Percentiles rank a stretch among this genome's conserved stretches.
Conservation (phyloP, 2,888 invertebrate genomes). For the Amiota minor region DNA sequence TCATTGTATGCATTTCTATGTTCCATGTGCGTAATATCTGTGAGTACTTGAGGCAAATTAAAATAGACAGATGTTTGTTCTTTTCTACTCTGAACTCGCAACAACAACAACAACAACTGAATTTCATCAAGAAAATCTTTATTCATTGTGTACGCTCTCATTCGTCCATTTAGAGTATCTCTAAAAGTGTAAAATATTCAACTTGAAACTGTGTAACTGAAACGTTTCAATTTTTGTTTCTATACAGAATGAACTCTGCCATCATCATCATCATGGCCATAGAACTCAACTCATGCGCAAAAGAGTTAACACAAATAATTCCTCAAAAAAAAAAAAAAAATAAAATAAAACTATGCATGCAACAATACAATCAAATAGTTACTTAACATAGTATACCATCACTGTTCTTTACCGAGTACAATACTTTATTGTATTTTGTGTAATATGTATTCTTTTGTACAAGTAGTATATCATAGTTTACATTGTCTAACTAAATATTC, state of each 20-base stretch:
- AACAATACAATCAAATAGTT: background rate
- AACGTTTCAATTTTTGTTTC: background rate
- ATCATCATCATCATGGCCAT: background rate
- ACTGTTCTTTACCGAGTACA: too few species aligned
- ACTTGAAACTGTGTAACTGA: background rate
- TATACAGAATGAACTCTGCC: background rate
- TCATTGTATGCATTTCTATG: background rate
- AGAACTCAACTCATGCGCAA: conserved; percentile 5
- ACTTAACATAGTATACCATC: background rate
- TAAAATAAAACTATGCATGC: background rate
- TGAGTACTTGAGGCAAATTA: conserved; percentile 47
- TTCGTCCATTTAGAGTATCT: too few species aligned
- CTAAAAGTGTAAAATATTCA: background rate
- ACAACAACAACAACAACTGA: background rate
- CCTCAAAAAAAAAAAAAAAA: background rate
- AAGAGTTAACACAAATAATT: conserved; percentile 9
- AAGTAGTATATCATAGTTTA: too few species aligned
- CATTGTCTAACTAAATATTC: too few species aligned
- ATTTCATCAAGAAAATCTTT: too few species aligned
- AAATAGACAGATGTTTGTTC: conserved; percentile 52
- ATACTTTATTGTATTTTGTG: background rate
- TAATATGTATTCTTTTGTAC: background rate
- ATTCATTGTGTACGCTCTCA: too few species aligned
- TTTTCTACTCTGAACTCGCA: conserved; percentile 6
- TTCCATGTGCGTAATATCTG: background rate